Conservation (phyloP, 2,113 vertebrate genomes). For the Grallaria varia region DNA sequence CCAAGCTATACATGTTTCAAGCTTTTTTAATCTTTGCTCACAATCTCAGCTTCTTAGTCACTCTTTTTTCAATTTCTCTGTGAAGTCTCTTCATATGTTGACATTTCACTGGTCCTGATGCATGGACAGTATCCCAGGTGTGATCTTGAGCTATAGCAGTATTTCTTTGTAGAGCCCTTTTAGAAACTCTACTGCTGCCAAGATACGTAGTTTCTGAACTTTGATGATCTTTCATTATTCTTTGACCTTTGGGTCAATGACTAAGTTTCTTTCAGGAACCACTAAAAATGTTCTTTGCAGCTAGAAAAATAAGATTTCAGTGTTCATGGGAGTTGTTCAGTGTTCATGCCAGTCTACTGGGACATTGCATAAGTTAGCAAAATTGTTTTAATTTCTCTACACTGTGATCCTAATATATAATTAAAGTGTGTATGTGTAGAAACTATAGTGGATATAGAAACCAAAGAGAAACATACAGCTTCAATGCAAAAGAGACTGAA, state of each 20-base stretch:
- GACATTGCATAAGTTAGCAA: not conserved
- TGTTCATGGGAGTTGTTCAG: not conserved
- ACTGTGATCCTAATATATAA: not conserved
- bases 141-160: not conserved
- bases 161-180: not conserved
- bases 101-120: not conserved
- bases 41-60: not conserved
- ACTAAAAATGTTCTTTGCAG: not conserved
- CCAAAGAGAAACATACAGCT: not conserved
- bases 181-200: not conserved
- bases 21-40: constrained; percentile 7
- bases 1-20: constrained; percentile 32
- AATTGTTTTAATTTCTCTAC: not conserved
- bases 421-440: not conserved
- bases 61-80: not conserved
- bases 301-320: not conserved
- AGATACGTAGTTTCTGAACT: not conserved
- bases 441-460: not conserved
- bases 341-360: not conserved
- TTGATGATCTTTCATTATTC: not conserved
- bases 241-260: not conserved
- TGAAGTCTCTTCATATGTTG: not conserved
- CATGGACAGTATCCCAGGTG: not conserved
- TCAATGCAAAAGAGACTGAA: not conserved
- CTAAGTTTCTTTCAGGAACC: not conserved